Percentiles rank a stretch among this genome's conserved stretches.
Evolutionary conservation across 2,113 vertebrate genomes (phyloP).

Genomic region (Cyanoderma ruficeps): DNA sequence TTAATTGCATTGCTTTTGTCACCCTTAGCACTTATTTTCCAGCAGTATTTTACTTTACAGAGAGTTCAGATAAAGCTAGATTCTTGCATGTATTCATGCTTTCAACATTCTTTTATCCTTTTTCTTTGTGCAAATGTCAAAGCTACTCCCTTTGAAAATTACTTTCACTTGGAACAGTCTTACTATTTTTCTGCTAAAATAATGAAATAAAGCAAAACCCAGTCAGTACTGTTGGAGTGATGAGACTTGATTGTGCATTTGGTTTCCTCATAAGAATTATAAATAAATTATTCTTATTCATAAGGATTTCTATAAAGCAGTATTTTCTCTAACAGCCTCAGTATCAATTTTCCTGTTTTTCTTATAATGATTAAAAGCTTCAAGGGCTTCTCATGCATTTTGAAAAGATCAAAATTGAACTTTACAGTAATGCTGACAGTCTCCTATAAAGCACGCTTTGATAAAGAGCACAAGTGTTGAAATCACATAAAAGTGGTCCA

Average conservation of each 20-base stretch:
- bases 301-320: background rate
- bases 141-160: conserved; percentile 24
- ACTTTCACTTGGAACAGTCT: background rate
- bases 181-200: background rate
- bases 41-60: background rate
- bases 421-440: background rate
- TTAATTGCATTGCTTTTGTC: background rate
- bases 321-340: background rate
- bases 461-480: background rate
- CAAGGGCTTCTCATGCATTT: background rate
- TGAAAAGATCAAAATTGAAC: background rate
- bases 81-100: background rate
- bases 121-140: conserved; percentile 38
- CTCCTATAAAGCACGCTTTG: background rate
- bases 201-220: background rate
- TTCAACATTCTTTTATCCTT: conserved; percentile 1
- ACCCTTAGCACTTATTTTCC: background rate
- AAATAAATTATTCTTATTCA: background rate
- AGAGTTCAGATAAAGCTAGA: background rate
- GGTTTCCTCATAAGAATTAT: background rate
- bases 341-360: background rate
- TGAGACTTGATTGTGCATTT: background rate
- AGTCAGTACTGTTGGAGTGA: background rate
- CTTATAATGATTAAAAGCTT: background rate
- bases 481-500: background rate